Evolutionary conservation across 2,113 vertebrate species (phyloP).

Genomic region (Scomber scombrus): DNA sequence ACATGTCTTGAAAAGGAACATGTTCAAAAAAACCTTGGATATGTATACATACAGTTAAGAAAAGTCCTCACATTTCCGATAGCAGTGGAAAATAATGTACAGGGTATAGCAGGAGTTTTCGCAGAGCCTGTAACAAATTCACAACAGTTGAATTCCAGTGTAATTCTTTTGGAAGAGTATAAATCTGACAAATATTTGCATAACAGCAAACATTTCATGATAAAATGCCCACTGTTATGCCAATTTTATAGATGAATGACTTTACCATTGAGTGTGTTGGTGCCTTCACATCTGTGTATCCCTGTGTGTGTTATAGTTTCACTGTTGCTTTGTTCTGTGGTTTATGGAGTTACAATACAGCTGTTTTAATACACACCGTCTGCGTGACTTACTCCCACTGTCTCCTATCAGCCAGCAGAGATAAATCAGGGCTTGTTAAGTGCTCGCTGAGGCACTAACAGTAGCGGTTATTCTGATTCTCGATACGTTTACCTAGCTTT

Average conservation of each 20-base stretch:
- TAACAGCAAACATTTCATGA: constrained; percentile 1
- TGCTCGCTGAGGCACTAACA: constrained; percentile 52
- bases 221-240: constrained; percentile 6
- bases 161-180: constrained; percentile 11
- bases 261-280: not conserved
- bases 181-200: constrained; percentile 28
- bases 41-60: not conserved
- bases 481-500: constrained; percentile 36
- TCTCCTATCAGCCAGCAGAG: constrained; percentile 57
- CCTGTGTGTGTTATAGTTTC: not conserved
- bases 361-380: constrained; percentile 58
- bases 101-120: not conserved
- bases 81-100: not conserved
- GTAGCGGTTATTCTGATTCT: constrained; percentile 53
- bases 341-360: constrained; percentile 47
- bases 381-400: constrained; percentile 60
- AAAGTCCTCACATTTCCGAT: not conserved
- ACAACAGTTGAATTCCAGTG: not conserved
- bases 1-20: not conserved
- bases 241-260: constrained; percentile 8
- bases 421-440: constrained; percentile 74
- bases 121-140: not conserved
- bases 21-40: not conserved
- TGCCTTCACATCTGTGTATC: not conserved
- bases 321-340: constrained; percentile 25